Evolutionary conservation across 2,888 invertebrate genomes (phyloP).

Genomic region (Cryptus armator): DNA sequence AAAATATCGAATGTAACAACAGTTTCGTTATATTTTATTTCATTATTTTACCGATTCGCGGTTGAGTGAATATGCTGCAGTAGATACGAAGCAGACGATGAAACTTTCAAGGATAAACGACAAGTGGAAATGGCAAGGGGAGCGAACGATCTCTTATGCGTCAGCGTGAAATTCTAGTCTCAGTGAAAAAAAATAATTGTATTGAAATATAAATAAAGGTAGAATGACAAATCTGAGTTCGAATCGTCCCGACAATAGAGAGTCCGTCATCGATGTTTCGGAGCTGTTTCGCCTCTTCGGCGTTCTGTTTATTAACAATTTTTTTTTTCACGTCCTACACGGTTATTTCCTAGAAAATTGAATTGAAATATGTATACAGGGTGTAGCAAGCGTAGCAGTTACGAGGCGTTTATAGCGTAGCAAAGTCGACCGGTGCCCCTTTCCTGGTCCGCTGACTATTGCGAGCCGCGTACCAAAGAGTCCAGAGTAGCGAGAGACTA

Average conservation of each 20-base stretch:
- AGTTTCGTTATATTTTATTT: too few species aligned
- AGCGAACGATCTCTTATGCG: too few species aligned
- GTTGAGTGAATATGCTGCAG: not conserved
- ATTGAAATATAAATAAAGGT: not conserved
- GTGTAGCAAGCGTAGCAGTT: not conserved
- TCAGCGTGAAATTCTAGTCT: too few species aligned
- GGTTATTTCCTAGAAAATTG: not conserved
- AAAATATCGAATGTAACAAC: not conserved
- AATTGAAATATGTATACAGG: not conserved
- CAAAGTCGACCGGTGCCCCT: conserved; percentile 55
- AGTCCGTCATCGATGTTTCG: not conserved
- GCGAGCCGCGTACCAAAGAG: conserved; percentile 58
- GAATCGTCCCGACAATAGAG: not conserved
- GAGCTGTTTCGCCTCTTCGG: not conserved
- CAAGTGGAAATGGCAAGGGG: too few species aligned
- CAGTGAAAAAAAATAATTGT: too few species aligned
- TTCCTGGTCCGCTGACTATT: conserved; percentile 46
- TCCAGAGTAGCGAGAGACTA: conserved; percentile 54
- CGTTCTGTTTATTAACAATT: conserved; percentile 4
- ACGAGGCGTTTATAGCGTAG: conserved; percentile 6
- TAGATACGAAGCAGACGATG: not conserved
- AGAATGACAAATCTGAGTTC: not conserved
- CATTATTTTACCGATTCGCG: not conserved
- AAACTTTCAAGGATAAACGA: too few species aligned
- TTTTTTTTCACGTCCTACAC: not conserved